phyloP scores from a whole-genome alignment of 1,140 invertebrate species.

The Camponotus floridanus region DNA sequence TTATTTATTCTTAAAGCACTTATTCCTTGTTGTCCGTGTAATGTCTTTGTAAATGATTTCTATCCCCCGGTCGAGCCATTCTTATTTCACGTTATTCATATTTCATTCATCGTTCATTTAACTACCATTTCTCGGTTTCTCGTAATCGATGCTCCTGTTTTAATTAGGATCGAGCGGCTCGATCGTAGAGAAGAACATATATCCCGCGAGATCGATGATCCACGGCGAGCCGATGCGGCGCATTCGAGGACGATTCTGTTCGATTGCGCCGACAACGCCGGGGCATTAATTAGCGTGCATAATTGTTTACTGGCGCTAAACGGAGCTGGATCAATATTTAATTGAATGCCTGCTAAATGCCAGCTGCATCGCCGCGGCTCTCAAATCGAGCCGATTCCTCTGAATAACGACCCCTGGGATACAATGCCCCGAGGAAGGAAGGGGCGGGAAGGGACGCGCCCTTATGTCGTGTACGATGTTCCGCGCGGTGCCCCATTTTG shows the following conservation, averaged over 20 bases:
- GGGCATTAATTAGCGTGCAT: slow-evolving; percentile 85
- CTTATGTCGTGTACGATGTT: slow-evolving; percentile 70
- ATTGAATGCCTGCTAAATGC: slow-evolving; percentile 85
- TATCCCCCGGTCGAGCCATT: neutral
- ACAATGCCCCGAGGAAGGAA: slow-evolving; percentile 62
- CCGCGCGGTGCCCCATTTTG: slow-evolving; percentile 20
- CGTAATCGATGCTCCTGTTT: slow-evolving; percentile 42
- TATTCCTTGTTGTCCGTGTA: neutral
- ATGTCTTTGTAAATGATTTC: slow-evolving; percentile 13
- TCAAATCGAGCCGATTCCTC: slow-evolving; percentile 81
- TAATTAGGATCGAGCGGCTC: slow-evolving; percentile 67
- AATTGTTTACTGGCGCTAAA: slow-evolving; percentile 85
- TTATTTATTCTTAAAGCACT: slow-evolving; percentile 12
- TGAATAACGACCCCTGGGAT: slow-evolving; percentile 77
- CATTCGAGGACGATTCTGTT: slow-evolving; percentile 77
- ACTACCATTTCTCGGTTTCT: neutral
- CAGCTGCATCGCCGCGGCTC: slow-evolving; percentile 82
- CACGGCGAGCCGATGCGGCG: slow-evolving; percentile 62
- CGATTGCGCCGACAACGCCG: slow-evolving; percentile 83
- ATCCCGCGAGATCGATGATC: slow-evolving; percentile 72
- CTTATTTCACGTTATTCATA: slow-evolving; percentile 33
- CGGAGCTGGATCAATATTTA: slow-evolving; percentile 85
- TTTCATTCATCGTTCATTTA: slow-evolving; percentile 11
- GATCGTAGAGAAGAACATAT: slow-evolving; percentile 26
- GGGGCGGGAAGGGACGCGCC: slow-evolving; percentile 25